Evolutionary conservation across 1,140 invertebrate species (phyloP), one percentile per base, ranked within the genome.

Genomic region (Phortica variegata): DNA sequence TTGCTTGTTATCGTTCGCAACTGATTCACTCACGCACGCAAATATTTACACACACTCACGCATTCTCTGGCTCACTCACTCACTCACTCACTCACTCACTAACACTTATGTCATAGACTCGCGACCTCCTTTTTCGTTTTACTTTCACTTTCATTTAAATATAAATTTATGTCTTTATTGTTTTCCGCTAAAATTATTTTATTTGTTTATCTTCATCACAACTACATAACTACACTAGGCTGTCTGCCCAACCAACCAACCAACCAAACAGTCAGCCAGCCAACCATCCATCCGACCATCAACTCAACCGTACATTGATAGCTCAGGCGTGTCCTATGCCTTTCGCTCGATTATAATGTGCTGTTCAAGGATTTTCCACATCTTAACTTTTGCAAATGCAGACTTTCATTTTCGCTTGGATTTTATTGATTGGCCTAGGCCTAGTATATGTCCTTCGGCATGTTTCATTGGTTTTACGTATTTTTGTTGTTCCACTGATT

Each of bases 201-300:
- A 68, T 68, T 68, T 68, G 63, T 68, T 68, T 68, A 60, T 63
- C 54, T 68, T 68, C 68, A 68, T 68, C 60, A 68, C 63, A 60
- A 50, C 47, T 53, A 63, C 62, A 66, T 66, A n/a, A n/a, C n/a
- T n/a, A n/a, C n/a, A n/a, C n/a, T n/a, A n/a, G n/a, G n/a, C n/a
- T n/a, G n/a, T n/a, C n/a, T n/a, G n/a, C 60, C 56, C 54, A 47
- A 58, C 61, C 63, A 51, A 57, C 60, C 56, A 60, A 56, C 29
- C 51, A 10, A 32, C 13, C 42, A 19, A 19, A 6, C n/a, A 12
- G 40, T 13, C n/a, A 12, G 26, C 6, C 23, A 12, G 12, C 3
- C 17, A 31, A 18, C 13, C 29, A n/a, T n/a, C 29, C 29, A 31
- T 31, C 29, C 12, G 29, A 8, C 29, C 12, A 31, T 31, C 29